A percentile compares a stretch with the other conserved stretches of the same genome.
Evolutionary conservation across 2,888 invertebrate species (phyloP).

Genomic region (Apamea sordens): DNA sequence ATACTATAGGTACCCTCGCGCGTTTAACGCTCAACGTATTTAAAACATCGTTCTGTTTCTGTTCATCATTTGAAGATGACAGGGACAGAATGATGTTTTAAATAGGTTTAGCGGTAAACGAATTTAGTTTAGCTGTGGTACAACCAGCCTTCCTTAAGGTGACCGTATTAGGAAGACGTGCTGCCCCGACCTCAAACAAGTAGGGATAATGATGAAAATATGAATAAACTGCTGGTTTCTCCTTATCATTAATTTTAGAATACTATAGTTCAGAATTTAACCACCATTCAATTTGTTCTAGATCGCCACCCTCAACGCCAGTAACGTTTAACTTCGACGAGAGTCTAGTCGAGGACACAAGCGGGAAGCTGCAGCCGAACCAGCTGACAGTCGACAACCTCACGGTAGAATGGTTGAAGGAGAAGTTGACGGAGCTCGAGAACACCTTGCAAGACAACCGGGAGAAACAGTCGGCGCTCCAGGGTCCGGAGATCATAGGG

Average conservation of each 20-base stretch:
- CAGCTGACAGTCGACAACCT: slow-evolving; percentile 97
- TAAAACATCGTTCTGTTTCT: background rate
- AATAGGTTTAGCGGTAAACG: background rate
- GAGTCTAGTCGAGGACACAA: slow-evolving; percentile 96
- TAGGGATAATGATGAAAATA: background rate
- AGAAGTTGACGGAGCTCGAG: slow-evolving; percentile 94
- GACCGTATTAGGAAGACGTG: background rate
- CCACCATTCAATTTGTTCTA: slow-evolving; percentile 78
- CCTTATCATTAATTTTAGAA: background rate
- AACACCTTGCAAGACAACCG: slow-evolving; percentile 94
- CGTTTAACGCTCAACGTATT: background rate
- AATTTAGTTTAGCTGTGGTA: background rate
- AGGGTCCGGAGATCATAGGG: slow-evolving; percentile 89
- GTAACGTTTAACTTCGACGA: slow-evolving; percentile 96
- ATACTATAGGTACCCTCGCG: no score
- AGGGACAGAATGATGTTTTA: no score
- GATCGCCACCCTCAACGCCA: slow-evolving; percentile 94
- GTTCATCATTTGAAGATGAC: background rate
- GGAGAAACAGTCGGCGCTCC: slow-evolving; percentile 91
- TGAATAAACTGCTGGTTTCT: background rate
- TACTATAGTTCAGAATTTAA: background rate
- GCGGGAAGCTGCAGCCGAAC: slow-evolving; percentile 96
- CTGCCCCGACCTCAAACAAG: background rate
- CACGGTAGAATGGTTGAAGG: slow-evolving; percentile 96
- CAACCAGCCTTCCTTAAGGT: background rate